Conservation (phyloP, 2,888 invertebrate species). For the Apotomis turbidana region DNA sequence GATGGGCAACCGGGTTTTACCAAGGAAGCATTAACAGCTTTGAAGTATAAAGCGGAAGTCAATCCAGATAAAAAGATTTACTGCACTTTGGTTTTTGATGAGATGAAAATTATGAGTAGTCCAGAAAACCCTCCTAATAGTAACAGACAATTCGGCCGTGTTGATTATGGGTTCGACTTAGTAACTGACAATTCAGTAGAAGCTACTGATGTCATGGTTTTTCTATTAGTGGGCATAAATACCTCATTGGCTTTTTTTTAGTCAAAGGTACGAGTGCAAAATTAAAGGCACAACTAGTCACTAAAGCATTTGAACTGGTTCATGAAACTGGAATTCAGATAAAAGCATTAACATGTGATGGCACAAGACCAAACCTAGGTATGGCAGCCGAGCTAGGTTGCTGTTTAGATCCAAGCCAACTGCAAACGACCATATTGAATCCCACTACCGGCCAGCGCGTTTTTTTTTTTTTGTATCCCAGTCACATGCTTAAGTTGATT, state of each 20-base stretch:
- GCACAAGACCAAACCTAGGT: not conserved
- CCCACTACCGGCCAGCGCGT: too few species aligned
- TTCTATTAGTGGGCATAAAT: slow-evolving; percentile 34
- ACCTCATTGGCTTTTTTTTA: not conserved
- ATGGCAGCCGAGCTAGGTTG: not conserved
- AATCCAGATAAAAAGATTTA: not conserved
- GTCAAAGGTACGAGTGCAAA: too few species aligned
- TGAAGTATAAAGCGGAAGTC: slow-evolving; percentile 9
- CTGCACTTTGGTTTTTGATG: slow-evolving; percentile 6
- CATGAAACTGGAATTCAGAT: not conserved
- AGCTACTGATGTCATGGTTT: not conserved
- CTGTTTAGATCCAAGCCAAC: too few species aligned
- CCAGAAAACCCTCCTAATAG: not conserved
- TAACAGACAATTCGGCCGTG: slow-evolving; percentile 8
- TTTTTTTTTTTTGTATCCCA: too few species aligned
- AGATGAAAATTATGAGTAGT: slow-evolving; percentile 6
- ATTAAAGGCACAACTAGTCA: not conserved
- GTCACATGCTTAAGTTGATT: too few species aligned
- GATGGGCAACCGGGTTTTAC: slow-evolving; percentile 20
- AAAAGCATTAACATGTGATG: slow-evolving; percentile 1
- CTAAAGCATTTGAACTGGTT: not conserved
- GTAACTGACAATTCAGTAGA: not conserved
- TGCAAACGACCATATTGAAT: too few species aligned
- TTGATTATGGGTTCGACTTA: slow-evolving; percentile 11
- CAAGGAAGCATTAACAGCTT: slow-evolving; percentile 23